Evolutionary conservation across 2,113 vertebrate species (phyloP).

Genomic region (Crotalus helleri): DNA sequence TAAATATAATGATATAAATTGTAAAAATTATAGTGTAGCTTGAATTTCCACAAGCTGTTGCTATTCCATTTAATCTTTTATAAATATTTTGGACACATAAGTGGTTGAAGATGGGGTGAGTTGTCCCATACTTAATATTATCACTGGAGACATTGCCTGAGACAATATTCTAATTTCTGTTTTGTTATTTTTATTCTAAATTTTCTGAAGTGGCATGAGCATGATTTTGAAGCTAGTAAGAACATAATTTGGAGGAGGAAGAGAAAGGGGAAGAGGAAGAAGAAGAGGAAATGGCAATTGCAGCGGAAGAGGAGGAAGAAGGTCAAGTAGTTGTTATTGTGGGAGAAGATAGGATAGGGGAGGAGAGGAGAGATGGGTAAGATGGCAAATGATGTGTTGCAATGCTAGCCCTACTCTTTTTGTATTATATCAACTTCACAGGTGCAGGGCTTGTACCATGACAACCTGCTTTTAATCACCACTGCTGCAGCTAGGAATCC

Average conservation of each 20-base stretch:
- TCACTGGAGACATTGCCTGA: background rate
- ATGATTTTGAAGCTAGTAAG: background rate
- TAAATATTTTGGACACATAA: background rate
- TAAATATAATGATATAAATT: background rate
- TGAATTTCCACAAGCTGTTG: background rate
- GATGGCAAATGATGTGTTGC: background rate
- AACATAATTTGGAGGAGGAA: background rate
- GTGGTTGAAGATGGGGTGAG: background rate
- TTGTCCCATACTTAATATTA: background rate
- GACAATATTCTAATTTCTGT: background rate
- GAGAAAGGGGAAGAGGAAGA: background rate
- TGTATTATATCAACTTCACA: background rate
- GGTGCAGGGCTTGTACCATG: too few species aligned
- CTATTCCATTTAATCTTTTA: background rate
- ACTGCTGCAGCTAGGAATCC: background rate
- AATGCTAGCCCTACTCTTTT: background rate
- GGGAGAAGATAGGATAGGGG: too few species aligned
- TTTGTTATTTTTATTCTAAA: background rate
- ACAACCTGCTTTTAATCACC: background rate
- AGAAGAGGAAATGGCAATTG: background rate
- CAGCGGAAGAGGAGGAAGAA: background rate
- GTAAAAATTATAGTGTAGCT: background rate
- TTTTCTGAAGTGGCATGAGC: background rate
- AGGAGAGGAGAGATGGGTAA: background rate
- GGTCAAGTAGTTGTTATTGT: background rate